phyloP scores from a whole-genome alignment of 1,140 invertebrate genomes.

The Ditylenchus dipsaci region DNA sequence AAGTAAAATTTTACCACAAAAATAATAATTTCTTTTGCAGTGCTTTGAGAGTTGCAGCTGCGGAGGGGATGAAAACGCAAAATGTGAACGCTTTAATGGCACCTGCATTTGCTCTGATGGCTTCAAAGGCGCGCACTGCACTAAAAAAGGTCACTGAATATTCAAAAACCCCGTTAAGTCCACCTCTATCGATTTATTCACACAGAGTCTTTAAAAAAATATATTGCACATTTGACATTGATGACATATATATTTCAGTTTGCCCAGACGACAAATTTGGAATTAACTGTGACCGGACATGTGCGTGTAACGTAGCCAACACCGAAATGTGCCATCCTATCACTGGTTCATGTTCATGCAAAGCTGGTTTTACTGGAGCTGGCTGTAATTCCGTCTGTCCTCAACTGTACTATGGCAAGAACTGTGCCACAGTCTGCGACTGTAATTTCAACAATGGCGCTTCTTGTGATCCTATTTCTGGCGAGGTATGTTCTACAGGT shows the following conservation, averaged over 20 bases:
- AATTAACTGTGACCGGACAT: constrained; percentile 59
- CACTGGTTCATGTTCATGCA: constrained; percentile 77
- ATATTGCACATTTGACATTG: too few species aligned
- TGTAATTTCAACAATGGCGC: constrained; percentile 39
- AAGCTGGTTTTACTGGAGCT: constrained; percentile 64
- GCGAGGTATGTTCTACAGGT: too few species aligned
- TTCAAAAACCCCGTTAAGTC: background rate
- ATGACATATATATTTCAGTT: too few species aligned
- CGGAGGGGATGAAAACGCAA: constrained; percentile 62
- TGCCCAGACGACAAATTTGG: constrained; percentile 63
- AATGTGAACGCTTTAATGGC: constrained; percentile 52
- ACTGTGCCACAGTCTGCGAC: constrained; percentile 41
- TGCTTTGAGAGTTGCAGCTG: constrained; percentile 62
- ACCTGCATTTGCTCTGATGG: constrained; percentile 51
- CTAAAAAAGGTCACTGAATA: constrained; percentile 31
- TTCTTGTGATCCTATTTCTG: constrained; percentile 73
- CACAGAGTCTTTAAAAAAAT: too few species aligned
- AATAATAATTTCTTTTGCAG: background rate
- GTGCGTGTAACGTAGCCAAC: constrained; percentile 46
- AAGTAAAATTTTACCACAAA: background rate
- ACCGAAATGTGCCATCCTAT: constrained; percentile 70
- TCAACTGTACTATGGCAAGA: constrained; percentile 55
- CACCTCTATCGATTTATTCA: too few species aligned
- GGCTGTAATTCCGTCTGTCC: constrained; percentile 71
- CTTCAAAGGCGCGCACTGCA: constrained; percentile 48